Evolutionary conservation across 2,113 vertebrate genomes (phyloP).

Genomic region (Pogona vitticeps): DNA sequence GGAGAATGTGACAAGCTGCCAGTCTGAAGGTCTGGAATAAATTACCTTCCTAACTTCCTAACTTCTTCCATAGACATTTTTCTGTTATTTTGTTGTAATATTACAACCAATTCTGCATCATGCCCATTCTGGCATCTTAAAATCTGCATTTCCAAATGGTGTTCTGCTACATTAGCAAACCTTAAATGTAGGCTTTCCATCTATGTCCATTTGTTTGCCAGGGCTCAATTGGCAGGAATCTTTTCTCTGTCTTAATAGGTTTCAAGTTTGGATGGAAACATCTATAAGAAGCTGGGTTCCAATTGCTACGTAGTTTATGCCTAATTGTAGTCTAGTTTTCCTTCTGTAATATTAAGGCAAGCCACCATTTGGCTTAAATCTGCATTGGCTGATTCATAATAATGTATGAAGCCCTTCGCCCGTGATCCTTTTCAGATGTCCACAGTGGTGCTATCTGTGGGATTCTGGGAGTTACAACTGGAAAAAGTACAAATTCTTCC

Average conservation of each 20-base stretch:
- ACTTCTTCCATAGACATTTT: not conserved
- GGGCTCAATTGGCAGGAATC: not conserved
- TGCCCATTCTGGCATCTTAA: not conserved
- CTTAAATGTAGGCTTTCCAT: not conserved
- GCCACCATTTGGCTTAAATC: slow-evolving; percentile 61
- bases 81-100: not conserved
- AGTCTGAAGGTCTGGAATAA: not conserved
- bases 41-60: too few species aligned
- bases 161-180: not conserved
- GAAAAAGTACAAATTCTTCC: too few species aligned
- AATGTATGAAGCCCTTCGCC: too few species aligned
- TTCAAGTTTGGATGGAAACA: not conserved
- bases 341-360: slow-evolving; percentile 49
- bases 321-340: slow-evolving; percentile 59
- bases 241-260: not conserved
- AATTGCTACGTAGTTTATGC: slow-evolving; percentile 42
- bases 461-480: too few species aligned
- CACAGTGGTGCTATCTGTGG: too few species aligned
- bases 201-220: not conserved
- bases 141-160: not conserved
- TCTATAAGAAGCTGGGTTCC: not conserved
- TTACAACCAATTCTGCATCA: not conserved
- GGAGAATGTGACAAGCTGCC: not conserved
- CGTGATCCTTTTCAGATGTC: too few species aligned
- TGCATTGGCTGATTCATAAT: slow-evolving; percentile 52